phyloP scores from a whole-genome alignment of 2,113 vertebrate species.

The Scophthalmus maximus region DNA sequence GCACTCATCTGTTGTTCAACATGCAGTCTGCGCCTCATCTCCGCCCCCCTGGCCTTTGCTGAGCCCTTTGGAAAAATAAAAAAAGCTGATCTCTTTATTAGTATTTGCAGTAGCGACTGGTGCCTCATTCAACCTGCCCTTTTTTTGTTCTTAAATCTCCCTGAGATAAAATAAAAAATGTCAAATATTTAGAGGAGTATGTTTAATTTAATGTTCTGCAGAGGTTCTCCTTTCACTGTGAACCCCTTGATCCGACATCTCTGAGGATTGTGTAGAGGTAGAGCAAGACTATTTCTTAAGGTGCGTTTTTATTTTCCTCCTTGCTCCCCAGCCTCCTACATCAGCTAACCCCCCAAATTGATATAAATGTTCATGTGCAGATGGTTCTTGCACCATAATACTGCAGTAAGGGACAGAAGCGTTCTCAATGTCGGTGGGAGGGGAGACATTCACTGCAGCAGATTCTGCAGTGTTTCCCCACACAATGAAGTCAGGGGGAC shows the following conservation, averaged over 20 bases:
- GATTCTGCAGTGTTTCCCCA: constrained; percentile 65
- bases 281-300: background rate
- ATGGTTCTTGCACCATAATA: constrained; percentile 34
- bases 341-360: constrained; percentile 17
- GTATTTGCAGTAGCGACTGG: constrained; percentile 40
- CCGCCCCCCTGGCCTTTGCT: constrained; percentile 79
- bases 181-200: background rate
- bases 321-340: background rate
- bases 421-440: constrained; percentile 33
- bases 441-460: constrained; percentile 67
- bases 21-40: constrained; percentile 92
- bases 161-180: background rate
- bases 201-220: constrained; percentile 5
- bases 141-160: constrained; percentile 1
- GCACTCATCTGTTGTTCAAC: constrained; percentile 89
- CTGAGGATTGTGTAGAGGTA: background rate
- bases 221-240: constrained; percentile 1
- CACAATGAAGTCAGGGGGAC: constrained; percentile 27
- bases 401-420: constrained; percentile 57
- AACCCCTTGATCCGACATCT: too few species aligned
- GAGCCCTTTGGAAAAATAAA: constrained; percentile 51
- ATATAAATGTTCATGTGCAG: constrained; percentile 29
- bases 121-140: constrained; percentile 58
- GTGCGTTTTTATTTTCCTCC: constrained; percentile 23
- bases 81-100: constrained; percentile 48